Conservation (phyloP, 2,888 invertebrate species). For the Bimastos eiseni region DNA sequence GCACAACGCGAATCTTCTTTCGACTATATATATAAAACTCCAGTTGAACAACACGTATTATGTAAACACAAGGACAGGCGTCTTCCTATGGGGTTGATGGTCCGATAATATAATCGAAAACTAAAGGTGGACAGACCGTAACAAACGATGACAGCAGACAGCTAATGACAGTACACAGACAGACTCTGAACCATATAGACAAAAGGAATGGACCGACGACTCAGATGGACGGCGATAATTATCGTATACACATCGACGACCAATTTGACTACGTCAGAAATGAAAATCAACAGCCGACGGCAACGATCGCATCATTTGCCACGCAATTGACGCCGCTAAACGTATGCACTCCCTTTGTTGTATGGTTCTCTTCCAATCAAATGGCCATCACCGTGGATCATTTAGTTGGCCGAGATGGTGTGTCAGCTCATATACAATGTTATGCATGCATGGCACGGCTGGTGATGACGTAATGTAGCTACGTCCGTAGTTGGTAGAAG, state of each 20-base stretch:
- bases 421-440: no score
- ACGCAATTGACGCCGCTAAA: neutral
- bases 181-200: neutral
- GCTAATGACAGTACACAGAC: neutral
- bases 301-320: neutral
- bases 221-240: neutral
- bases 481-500: no score
- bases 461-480: no score
- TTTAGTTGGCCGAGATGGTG: no score
- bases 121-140: neutral
- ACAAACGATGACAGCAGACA: slow-evolving; percentile 13
- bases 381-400: neutral
- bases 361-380: neutral
- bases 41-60: no score
- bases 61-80: no score
- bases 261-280: neutral
- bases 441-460: no score
- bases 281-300: neutral
- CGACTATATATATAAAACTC: neutral
- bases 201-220: no score
- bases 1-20: neutral
- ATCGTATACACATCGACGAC: neutral
- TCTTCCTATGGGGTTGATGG: neutral
- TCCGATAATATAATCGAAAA: neutral
- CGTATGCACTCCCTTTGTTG: neutral